Evolutionary conservation across 2,888 invertebrate genomes (phyloP), one percentile per base, ranked within the genome.

Genomic region (Psylliodes chrysocephalus): DNA sequence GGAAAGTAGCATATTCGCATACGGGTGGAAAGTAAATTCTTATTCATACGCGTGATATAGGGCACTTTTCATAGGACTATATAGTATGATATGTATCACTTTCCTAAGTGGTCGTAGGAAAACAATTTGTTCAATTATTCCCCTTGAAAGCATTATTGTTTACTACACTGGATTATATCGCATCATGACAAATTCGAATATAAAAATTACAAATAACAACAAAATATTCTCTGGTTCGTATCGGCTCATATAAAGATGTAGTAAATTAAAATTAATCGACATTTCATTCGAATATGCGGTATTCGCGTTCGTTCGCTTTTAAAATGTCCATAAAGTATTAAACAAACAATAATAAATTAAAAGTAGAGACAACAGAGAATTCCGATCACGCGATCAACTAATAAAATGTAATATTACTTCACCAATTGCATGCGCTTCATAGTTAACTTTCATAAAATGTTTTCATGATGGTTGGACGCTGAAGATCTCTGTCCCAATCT

Each of bases 331-430:
- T 51, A 62, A n/a, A 61, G 64, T 68, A 66, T 64, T 56, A 60
- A 59, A 63, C 63, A 66, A 64, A 64, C 60, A 63, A 62, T 64
- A 67, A 63, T 68, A 65, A 63, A 65, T 60, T 64, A 56, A 49
- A 57, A 60, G 60, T 56, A 61, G 60, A 66, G 56, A 63, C 62
- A 66, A 60, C 46, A 25, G 12, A 10, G n/a, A 38, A 38, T 49
- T 33, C 15, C 10, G 19, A 46, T 53, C 73, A 73, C 71, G 73
- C 73, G 63, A 73, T 68, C 66, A 53, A 61, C 67, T 66, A 68
- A 71, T 71, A 71, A 73, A 71, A 66, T 69, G 68, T 64, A 63
- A 64, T 68, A 64, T 70, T 68, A 65, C 65, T 64, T 61, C 59
- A 56, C 57, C 64, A 67, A 67, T 68, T 68, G 69, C 70, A 70